phyloP scores from a whole-genome alignment of 2,888 invertebrate genomes.

The Dryobota labecula region DNA sequence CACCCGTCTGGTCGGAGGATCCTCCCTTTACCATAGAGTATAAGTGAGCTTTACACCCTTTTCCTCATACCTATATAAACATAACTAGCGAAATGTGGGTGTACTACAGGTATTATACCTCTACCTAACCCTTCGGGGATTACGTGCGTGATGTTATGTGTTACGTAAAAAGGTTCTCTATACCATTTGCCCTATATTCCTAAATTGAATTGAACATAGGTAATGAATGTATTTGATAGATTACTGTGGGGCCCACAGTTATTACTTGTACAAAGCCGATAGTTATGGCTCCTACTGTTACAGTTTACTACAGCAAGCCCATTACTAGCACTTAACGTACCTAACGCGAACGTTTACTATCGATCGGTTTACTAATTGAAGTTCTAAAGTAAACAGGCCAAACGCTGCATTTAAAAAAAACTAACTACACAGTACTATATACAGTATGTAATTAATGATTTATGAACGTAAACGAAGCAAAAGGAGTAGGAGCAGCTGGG shows the following conservation, averaged over 20 bases:
- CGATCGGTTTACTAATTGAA: background rate
- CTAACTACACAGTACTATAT: too few relatives aligned
- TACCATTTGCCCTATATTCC: background rate
- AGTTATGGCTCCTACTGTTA: background rate
- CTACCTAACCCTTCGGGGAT: background rate
- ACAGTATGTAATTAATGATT: too few relatives aligned
- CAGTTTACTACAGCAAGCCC: background rate
- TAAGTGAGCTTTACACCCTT: too few relatives aligned
- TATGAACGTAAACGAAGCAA: background rate
- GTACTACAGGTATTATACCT: background rate
- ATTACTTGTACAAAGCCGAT: background rate
- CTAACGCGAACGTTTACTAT: background rate
- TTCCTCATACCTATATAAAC: too few relatives aligned
- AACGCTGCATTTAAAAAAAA: too few relatives aligned
- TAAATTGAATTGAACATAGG: too few relatives aligned
- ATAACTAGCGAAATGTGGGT: background rate
- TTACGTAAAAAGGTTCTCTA: background rate
- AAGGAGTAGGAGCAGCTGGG: background rate
- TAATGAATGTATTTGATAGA: too few relatives aligned
- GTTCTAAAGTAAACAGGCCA: slow-evolving; percentile 3
- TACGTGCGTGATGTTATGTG: background rate
- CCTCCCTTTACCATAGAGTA: too few relatives aligned
- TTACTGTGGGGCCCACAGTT: too few relatives aligned
- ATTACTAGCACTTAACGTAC: background rate
- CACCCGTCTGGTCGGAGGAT: too few relatives aligned